Conservation (phyloP, 2,888 invertebrate species). For the Drosophila nigricruria region DNA sequence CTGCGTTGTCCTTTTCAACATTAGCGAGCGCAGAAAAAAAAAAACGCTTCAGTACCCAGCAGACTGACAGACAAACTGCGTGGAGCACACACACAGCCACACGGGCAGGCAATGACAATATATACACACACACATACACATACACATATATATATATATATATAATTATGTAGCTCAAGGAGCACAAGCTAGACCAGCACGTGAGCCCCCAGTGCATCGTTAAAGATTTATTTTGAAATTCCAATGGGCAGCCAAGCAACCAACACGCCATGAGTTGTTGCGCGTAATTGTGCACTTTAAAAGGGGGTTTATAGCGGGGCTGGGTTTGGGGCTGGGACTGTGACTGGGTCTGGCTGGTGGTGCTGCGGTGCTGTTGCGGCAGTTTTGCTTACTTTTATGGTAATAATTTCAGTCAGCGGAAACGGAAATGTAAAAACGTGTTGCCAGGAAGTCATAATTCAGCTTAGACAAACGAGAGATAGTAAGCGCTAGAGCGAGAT, state of each 20-base stretch:
- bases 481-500: conserved; percentile 18
- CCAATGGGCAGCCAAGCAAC: conserved; percentile 54
- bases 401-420: conserved; percentile 77
- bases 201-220: conserved; percentile 68
- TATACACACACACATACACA: conserved; percentile 4
- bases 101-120: conserved; percentile 31
- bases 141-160: background rate
- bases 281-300: conserved; percentile 67
- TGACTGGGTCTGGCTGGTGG: background rate
- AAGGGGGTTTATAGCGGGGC: background rate
- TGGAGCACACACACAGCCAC: conserved; percentile 18
- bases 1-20: conserved; percentile 50
- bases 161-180: conserved; percentile 9
- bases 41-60: conserved; percentile 49
- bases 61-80: conserved; percentile 30
- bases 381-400: conserved; percentile 73
- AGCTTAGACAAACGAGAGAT: conserved; percentile 78
- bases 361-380: conserved; percentile 17
- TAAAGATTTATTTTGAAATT: conserved; percentile 75
- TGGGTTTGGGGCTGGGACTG: background rate
- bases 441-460: conserved; percentile 80
- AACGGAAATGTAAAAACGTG: conserved; percentile 80
- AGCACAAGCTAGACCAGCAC: conserved; percentile 39
- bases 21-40: conserved; percentile 38
- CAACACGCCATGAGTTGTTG: conserved; percentile 46